These are phyloP conservation scores for Chorisops tibialis DNA, from an alignment of 2,888 invertebrate species.

Conservation along the genomic window DNA sequence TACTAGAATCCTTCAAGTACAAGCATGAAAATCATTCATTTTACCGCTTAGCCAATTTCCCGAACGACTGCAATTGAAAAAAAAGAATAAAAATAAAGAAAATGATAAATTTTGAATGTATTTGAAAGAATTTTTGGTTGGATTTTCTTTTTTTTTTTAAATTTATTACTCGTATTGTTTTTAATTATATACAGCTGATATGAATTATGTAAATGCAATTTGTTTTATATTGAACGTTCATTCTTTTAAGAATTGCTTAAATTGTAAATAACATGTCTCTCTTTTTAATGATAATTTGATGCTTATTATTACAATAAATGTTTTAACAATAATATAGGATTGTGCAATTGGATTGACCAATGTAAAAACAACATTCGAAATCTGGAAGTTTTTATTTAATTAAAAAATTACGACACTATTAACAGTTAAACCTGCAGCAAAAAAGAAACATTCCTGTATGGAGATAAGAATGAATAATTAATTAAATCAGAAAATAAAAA, in stretches of 20 bases:
- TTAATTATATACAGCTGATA: slow-evolving; percentile 5
- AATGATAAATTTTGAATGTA: slow-evolving; percentile 29
- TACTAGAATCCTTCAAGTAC: slow-evolving; percentile 22
- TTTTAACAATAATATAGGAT: too few species aligned
- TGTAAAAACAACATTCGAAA: too few species aligned
- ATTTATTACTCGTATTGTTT: background rate
- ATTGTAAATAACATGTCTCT: slow-evolving; percentile 4
- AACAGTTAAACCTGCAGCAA: too few species aligned
- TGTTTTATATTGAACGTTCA: slow-evolving; percentile 14
- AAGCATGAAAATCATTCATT: slow-evolving; percentile 20
- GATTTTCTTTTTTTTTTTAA: slow-evolving; percentile 6
- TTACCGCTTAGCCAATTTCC: slow-evolving; percentile 36
- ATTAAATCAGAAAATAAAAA: too few species aligned
- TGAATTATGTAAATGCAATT: slow-evolving; percentile 25
- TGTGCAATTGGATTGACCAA: too few species aligned
- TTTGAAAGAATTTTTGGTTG: slow-evolving; percentile 8
- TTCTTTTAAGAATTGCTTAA: background rate
- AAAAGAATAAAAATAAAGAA: slow-evolving; percentile 33
- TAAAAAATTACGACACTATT: too few species aligned
- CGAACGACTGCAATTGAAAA: slow-evolving; percentile 36
- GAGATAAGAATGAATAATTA: too few species aligned
- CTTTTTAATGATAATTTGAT: background rate
- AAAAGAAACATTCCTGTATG: too few species aligned
- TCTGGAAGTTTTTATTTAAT: too few species aligned
- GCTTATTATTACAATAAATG: too few species aligned